A percentile compares a stretch with the other conserved stretches of the same genome.
phyloP scores from a whole-genome alignment of 2,797 vertebrate genomes.

The Cyclura pinguis region DNA sequence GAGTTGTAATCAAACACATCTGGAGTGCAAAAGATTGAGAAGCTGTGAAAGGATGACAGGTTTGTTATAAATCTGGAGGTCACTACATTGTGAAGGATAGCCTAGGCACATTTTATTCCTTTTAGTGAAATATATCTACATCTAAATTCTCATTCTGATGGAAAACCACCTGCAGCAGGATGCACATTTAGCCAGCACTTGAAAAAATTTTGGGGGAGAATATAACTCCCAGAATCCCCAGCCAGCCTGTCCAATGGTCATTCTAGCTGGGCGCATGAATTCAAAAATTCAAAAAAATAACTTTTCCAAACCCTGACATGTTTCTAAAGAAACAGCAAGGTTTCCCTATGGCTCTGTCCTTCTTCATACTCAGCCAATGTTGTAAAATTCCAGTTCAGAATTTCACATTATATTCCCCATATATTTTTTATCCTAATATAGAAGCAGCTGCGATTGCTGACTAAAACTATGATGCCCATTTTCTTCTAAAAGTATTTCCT shows the following conservation, averaged over 20 bases:
- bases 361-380: neutral
- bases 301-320: too few relatives aligned
- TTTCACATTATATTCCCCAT: neutral
- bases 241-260: too few relatives aligned
- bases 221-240: too few relatives aligned
- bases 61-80: neutral
- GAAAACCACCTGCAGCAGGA: neutral
- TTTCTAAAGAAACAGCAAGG: neutral
- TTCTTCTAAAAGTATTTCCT: neutral
- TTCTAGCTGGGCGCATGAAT: too few relatives aligned
- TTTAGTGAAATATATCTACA: neutral
- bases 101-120: neutral
- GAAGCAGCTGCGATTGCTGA: accelerated
- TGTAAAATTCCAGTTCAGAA: accelerated
- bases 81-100: neutral
- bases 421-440: accelerated
- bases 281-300: too few relatives aligned
- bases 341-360: neutral
- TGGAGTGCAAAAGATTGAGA: neutral
- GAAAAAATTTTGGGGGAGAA: too few relatives aligned
- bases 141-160: neutral
- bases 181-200: neutral
- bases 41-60: neutral
- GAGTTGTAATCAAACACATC: neutral
- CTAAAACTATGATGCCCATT: neutral